Evolutionary conservation across 2,888 invertebrate genomes (phyloP).

Genomic region (Lingula anatina): DNA sequence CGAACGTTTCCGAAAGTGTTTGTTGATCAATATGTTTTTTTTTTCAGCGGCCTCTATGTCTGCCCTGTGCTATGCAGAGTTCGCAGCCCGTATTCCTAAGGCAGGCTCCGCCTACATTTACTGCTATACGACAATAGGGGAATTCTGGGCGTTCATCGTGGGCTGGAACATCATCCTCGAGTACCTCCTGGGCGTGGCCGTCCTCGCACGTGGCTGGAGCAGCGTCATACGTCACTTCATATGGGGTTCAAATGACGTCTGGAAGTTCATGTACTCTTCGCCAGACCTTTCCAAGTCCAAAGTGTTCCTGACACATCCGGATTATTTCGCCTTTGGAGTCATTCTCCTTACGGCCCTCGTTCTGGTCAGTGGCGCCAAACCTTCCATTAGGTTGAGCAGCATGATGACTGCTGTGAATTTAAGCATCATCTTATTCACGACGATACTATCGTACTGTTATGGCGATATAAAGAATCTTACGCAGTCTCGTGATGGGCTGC

Average conservation of each 20-base stretch:
- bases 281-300: too few relatives aligned
- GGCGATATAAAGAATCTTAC: conserved; percentile 81
- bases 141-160: conserved; percentile 79
- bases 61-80: conserved; percentile 55
- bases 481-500: too few relatives aligned
- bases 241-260: conserved; percentile 49
- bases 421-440: conserved; percentile 47
- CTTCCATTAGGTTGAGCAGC: conserved; percentile 50
- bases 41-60: conserved; percentile 47
- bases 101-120: conserved; percentile 81
- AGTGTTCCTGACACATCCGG: conserved; percentile 49
- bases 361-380: conserved; percentile 48
- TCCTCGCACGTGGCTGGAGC: conserved; percentile 59
- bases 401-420: conserved; percentile 49
- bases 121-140: conserved; percentile 87
- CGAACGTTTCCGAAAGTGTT: too few relatives aligned
- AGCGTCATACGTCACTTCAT: conserved; percentile 52
- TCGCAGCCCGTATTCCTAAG: conserved; percentile 46
- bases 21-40: too few relatives aligned
- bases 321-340: conserved; percentile 49
- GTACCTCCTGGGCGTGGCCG: conserved; percentile 51
- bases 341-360: conserved; percentile 55
- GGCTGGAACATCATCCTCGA: conserved; percentile 77
- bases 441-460: conserved; percentile 72
- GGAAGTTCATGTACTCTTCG: conserved; percentile 40